Percentiles rank a stretch among this genome's conserved stretches.
Conservation (phyloP, 2,888 invertebrate genomes). For the Stenodema calcarata region DNA sequence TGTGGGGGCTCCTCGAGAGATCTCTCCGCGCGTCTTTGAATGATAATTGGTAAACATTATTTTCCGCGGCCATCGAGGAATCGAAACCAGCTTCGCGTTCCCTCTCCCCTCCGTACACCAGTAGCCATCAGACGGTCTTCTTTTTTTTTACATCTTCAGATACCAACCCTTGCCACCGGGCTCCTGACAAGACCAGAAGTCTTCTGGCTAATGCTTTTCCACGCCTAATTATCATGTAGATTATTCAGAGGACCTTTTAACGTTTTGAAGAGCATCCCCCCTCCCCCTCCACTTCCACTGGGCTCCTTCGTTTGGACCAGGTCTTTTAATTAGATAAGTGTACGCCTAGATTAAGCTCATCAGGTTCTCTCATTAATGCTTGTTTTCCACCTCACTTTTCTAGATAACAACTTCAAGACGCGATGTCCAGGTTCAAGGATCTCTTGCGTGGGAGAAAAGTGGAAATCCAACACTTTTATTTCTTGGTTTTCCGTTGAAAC, state of each 20-base stretch:
- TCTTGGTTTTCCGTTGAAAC: not conserved
- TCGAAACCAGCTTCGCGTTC: not conserved
- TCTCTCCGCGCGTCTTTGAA: not conserved
- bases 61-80: not conserved
- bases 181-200: constrained; percentile 39
- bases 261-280: constrained; percentile 11
- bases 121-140: not conserved
- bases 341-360: constrained; percentile 40
- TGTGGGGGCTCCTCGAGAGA: not conserved
- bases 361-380: constrained; percentile 38
- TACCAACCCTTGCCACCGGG: constrained; percentile 14
- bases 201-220: constrained; percentile 20
- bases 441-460: constrained; percentile 19
- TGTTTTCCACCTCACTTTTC: constrained; percentile 26
- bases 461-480: not conserved
- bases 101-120: not conserved
- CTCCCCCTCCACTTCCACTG: not conserved
- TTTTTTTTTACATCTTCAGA: not conserved
- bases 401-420: constrained; percentile 1
- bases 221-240: constrained; percentile 40
- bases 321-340: constrained; percentile 45
- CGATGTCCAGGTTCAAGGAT: not conserved
- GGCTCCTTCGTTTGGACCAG: not conserved
- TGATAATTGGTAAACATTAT: constrained; percentile 28
- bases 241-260: constrained; percentile 26